Conservation (phyloP, 2,888 invertebrate species). For the Apotomis capreana region DNA sequence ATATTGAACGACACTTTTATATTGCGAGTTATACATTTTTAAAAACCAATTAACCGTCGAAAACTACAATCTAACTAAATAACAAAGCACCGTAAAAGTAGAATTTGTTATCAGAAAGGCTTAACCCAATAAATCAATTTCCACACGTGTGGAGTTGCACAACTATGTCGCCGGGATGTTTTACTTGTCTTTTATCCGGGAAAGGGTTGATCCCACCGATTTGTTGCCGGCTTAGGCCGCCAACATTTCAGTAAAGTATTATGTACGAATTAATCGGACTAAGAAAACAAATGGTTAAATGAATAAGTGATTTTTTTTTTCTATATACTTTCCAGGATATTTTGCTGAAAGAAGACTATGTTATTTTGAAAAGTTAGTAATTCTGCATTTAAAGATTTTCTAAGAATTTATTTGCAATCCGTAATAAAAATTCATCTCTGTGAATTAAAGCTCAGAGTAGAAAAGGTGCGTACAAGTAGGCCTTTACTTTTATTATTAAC, state of each 20-base stretch:
- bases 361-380: too few species aligned
- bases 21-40: too few species aligned
- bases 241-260: constrained; percentile 27
- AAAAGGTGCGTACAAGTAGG: too few species aligned
- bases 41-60: background rate
- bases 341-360: too few species aligned
- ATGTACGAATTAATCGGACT: constrained; percentile 6
- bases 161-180: constrained; percentile 21
- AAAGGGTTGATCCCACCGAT: constrained; percentile 31
- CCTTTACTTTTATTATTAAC: too few species aligned
- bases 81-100: constrained; percentile 3
- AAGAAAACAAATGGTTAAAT: background rate
- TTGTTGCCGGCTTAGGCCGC: constrained; percentile 28
- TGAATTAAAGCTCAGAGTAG: too few species aligned
- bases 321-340: too few species aligned
- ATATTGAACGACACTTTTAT: too few species aligned
- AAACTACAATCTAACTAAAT: background rate
- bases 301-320: background rate
- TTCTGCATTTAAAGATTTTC: too few species aligned
- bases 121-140: constrained; percentile 33
- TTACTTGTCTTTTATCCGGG: constrained; percentile 16
- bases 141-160: constrained; percentile 33
- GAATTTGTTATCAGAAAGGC: constrained; percentile 1
- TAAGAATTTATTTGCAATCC: too few species aligned
- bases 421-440: too few species aligned